Base-by-base conservation (phyloP, 2,888 invertebrate species). In the Merodon equestris region DNA sequence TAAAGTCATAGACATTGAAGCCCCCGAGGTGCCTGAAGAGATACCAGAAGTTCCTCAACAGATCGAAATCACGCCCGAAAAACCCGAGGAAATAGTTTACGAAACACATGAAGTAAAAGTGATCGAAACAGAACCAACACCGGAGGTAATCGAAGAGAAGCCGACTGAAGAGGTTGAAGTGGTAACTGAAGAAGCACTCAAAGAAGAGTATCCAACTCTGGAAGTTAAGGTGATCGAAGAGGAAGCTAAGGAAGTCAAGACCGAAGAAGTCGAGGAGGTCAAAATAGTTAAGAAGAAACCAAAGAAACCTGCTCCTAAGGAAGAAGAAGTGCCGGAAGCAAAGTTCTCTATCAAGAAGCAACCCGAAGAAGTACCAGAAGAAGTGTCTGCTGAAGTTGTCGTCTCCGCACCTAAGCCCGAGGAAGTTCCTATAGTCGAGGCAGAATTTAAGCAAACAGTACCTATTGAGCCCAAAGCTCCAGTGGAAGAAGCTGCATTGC, bases 261-360 rank as follows among this genome's bases (percentile, higher is more conserved):
- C 82, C 5, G 85, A 85, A 47, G 71, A 61, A 13, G 19, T 67
- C n/a, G 58, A 77, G 63, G 76, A 82, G 54, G 68, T 83, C 4
- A 83, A 83, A 38, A 68, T 75, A 0, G 60, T 76, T 9, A 83
- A 83, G 51, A 83, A 82, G 50, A 84, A 85, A 68, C 72, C 83
- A 1, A 82, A 74, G 42, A 81, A 81, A n/a, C 13, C 45, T 17
- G 36, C 27, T 40, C 68, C 72, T 1, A 42, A 82, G 19, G 82
- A 83, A n/a, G 84, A 84, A 7, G 83, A 85, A 18, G 81, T 83
- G 38, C 77, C 81, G 17, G 83, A 79, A 56, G 85, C 82, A 0
- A 64, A 82, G 17, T 85, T 85, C 36, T 82, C 83, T 9, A 83
- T 85, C 0, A 85, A 84, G 40, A 83, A 83, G 12, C 84, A 85